A percentile compares a stretch with the other conserved stretches of the same genome.
Conservation (phyloP, 2,797 vertebrate species). For the Neosilurus hyrtlii region DNA sequence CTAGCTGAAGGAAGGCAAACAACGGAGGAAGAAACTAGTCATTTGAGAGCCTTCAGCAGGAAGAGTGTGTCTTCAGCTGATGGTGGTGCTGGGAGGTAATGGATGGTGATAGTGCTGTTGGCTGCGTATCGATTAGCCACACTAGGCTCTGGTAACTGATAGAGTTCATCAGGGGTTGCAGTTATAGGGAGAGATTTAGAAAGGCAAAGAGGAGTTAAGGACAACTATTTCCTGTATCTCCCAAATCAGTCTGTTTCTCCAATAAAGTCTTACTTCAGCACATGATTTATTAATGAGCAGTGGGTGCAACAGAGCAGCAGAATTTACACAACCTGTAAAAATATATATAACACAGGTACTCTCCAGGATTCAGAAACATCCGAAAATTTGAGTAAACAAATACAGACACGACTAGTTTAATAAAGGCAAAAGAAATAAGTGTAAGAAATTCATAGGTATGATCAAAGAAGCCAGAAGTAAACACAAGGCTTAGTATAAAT, state of each 20-base stretch:
- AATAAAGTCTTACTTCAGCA: background rate
- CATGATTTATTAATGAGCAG: conserved; percentile 20
- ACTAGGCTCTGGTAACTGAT: conserved; percentile 26
- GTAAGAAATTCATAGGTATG: too few species aligned
- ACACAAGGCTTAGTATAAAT: background rate
- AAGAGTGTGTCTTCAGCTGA: background rate
- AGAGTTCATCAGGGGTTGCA: conserved; percentile 34
- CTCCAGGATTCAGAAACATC: background rate
- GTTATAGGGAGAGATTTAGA: conserved; percentile 11
- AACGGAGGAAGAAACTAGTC: background rate
- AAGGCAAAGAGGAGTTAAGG: conserved; percentile 14
- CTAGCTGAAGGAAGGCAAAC: background rate
- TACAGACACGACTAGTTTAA: background rate
- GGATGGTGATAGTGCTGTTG: conserved; percentile 27
- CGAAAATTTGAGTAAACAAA: background rate
- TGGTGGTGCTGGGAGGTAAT: conserved; percentile 25
- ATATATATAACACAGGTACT: background rate
- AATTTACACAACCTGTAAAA: background rate
- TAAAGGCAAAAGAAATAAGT: background rate
- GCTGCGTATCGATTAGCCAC: conserved; percentile 46
- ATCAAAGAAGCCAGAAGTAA: background rate
- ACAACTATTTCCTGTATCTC: conserved; percentile 5
- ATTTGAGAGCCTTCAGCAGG: background rate
- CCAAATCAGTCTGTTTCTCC: background rate
- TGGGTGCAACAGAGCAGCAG: background rate